phyloP scores from a whole-genome alignment of 2,113 vertebrate genomes.

The Merops nubicus region DNA sequence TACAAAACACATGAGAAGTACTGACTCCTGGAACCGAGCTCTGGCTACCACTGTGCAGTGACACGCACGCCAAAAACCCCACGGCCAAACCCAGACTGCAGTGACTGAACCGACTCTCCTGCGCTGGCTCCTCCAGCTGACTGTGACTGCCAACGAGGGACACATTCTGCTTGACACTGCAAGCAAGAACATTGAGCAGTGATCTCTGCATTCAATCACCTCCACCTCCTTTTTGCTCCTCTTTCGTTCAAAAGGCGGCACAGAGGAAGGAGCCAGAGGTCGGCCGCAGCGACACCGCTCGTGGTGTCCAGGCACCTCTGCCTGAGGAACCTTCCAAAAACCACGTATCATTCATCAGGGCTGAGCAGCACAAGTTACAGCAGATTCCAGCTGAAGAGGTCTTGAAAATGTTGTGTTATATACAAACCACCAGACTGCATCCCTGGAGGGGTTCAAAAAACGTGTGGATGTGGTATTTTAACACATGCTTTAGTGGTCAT shows the following conservation, averaged over 20 bases:
- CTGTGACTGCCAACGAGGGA: slow-evolving; percentile 1
- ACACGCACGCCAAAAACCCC: background rate
- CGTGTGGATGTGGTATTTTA: no score
- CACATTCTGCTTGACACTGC: background rate
- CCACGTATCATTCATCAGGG: background rate
- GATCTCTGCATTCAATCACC: background rate
- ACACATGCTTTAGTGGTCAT: no score
- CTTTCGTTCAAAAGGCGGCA: background rate
- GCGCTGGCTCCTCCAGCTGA: slow-evolving; percentile 2
- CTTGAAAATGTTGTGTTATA: background rate
- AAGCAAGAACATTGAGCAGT: background rate
- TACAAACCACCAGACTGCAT: background rate
- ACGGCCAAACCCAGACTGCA: background rate
- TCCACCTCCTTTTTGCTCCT: background rate
- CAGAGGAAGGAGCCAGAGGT: background rate
- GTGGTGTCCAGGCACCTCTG: background rate
- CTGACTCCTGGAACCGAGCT: slow-evolving; percentile 43
- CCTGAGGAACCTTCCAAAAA: background rate
- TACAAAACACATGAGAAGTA: slow-evolving; percentile 32
- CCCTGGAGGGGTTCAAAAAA: no score
- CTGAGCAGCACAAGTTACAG: background rate
- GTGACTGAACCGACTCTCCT: background rate
- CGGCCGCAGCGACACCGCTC: background rate
- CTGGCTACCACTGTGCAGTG: slow-evolving; percentile 33
- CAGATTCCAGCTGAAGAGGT: background rate